Conservation (phyloP, 1,140 invertebrate species). For the Tetramorium parvispinum region DNA sequence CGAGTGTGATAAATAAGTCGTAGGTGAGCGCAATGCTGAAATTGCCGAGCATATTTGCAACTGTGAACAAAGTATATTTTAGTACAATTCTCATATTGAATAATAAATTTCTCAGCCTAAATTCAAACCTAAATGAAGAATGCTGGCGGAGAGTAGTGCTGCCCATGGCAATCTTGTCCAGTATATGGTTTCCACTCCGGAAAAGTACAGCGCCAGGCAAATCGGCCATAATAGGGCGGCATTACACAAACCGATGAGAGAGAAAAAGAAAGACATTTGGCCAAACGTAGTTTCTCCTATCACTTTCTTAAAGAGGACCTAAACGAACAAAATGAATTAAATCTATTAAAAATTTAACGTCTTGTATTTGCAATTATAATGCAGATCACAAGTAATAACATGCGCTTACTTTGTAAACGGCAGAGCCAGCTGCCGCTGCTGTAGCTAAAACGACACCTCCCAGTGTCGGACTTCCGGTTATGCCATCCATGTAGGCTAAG, state of each 20-base stretch:
- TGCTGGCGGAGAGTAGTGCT: conserved; percentile 91
- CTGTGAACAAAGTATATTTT: conserved; percentile 86
- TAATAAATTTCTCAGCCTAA: neutral
- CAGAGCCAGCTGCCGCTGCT: conserved; percentile 94
- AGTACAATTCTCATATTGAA: neutral
- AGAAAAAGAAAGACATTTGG: conserved; percentile 95
- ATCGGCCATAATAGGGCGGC: conserved; percentile 94
- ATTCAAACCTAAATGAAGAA: conserved; percentile 89
- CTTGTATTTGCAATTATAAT: neutral
- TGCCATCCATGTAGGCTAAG: conserved; percentile 97
- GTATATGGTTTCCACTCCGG: conserved; percentile 92
- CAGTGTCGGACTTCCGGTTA: conserved; percentile 95
- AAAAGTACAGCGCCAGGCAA: conserved; percentile 93
- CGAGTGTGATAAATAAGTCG: conserved; percentile 96
- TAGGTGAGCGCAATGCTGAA: conserved; percentile 96
- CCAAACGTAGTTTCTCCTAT: conserved; percentile 96
- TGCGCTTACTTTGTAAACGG: conserved; percentile 93
- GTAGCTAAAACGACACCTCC: conserved; percentile 96
- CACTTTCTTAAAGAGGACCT: conserved; percentile 96
- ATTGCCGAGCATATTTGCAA: conserved; percentile 95
- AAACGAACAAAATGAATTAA: conserved; percentile 38
- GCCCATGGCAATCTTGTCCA: conserved; percentile 93
- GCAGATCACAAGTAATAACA: neutral
- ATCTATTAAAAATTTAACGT: conserved; percentile 10
- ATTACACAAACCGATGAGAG: conserved; percentile 93